Evolutionary conservation across 1,140 invertebrate species (phyloP), one percentile per base, ranked within the genome.

Genomic region (Mya arenaria): DNA sequence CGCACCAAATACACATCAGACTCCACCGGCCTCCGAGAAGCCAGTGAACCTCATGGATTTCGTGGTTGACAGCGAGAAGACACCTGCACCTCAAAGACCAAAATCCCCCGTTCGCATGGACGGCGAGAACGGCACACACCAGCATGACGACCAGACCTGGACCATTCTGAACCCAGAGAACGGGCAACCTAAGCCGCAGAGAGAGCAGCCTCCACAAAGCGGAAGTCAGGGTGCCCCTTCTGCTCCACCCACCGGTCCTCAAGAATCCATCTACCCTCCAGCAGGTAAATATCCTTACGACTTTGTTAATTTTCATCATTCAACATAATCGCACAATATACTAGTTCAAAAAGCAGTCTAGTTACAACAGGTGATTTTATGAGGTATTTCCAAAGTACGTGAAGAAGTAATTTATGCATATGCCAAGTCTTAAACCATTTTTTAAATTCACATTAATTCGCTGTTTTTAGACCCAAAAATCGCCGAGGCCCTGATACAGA

Each of bases 401-500:
- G n/a, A n/a, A n/a, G n/a, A n/a, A n/a, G n/a, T n/a, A n/a, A n/a
- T n/a, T n/a, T n/a, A n/a, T n/a, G n/a, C n/a, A n/a, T n/a, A n/a
- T n/a, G n/a, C n/a, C n/a, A n/a, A n/a, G n/a, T n/a, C n/a, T n/a
- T n/a, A n/a, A n/a, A n/a, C n/a, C n/a, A n/a, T n/a, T n/a, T n/a
- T n/a, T n/a, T n/a, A n/a, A n/a, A n/a, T n/a, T n/a, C n/a, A n/a
- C n/a, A n/a, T n/a, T n/a, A n/a, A n/a, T n/a, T n/a, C n/a, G n/a
- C n/a, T n/a, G n/a, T n/a, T n/a, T n/a, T n/a, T n/a, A n/a, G 88
- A 90, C 58, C 85, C 87, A 4, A 88, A 84, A 62, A 84, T 87
- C 58, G 84, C 82, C 13, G 74, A 90, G 34, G 37, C 92, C 36
- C 60, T 97, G 60, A 91, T 95, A 56, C 93, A 95, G 44, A 96